phyloP scores from a whole-genome alignment of 2,113 vertebrate genomes.

The Tringa solitaria region DNA sequence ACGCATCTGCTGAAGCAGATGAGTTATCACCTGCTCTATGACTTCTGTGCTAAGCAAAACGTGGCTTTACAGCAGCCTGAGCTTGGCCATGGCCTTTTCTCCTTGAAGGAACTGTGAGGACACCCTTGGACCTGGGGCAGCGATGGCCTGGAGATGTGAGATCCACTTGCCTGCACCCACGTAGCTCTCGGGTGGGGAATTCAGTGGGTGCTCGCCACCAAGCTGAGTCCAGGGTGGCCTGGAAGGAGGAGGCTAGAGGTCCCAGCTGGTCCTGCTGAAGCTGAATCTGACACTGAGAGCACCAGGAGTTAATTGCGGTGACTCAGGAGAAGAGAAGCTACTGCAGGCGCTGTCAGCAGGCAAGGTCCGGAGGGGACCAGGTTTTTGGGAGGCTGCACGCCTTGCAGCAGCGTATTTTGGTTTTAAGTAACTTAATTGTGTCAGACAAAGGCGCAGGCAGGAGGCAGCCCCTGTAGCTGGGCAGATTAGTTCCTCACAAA shows the following conservation, averaged over 20 bases:
- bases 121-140: not conserved
- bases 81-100: not conserved
- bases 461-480: not conserved
- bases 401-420: not conserved
- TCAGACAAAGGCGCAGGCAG: not conserved
- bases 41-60: not conserved
- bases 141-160: not conserved
- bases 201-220: not conserved
- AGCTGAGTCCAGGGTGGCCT: not conserved
- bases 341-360: not conserved
- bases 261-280: not conserved
- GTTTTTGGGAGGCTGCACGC: not conserved
- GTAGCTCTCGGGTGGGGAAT: fast-evolving
- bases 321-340: not conserved
- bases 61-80: not conserved
- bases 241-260: not conserved
- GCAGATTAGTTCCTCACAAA: not conserved
- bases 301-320: not conserved
- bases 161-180: not conserved
- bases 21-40: not conserved
- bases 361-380: not conserved
- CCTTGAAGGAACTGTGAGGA: not conserved
- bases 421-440: not conserved
- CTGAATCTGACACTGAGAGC: not conserved
- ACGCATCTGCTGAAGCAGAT: not conserved